These are phyloP conservation scores for Agrenia bidenticulata DNA, from an alignment of 2,888 invertebrate species.

Conservation along the genomic window DNA sequence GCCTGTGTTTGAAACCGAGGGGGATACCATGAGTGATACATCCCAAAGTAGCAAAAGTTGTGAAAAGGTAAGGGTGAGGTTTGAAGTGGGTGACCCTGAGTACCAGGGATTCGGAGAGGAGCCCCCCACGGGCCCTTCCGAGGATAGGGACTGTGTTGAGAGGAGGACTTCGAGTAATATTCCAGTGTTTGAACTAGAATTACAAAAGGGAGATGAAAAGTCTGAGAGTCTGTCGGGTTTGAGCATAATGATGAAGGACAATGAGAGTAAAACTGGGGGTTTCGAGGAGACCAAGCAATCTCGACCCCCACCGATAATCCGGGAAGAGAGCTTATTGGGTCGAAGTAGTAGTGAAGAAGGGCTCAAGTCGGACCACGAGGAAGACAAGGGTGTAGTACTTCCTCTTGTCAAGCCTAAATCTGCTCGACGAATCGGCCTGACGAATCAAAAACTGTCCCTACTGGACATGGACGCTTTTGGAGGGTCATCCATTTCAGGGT, in stretches of 20 bases:
- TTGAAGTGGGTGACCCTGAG: slow-evolving; percentile 8
- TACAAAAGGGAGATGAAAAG: no score
- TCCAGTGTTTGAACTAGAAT: no score
- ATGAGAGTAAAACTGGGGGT: background rate
- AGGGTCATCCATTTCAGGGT: slow-evolving; percentile 29
- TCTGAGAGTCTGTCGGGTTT: background rate
- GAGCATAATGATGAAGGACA: background rate
- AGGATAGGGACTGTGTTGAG: background rate
- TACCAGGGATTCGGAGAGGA: background rate
- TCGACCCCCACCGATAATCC: slow-evolving; percentile 19
- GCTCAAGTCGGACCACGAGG: slow-evolving; percentile 28
- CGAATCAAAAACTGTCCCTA: slow-evolving; percentile 25
- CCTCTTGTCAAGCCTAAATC: background rate
- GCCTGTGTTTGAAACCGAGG: no score
- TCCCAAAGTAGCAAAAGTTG: background rate
- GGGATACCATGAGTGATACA: no score
- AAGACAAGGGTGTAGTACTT: slow-evolving; percentile 15
- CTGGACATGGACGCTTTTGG: slow-evolving; percentile 35
- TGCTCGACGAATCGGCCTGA: slow-evolving; percentile 5
- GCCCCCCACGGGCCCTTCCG: background rate
- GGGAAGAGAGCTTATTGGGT: slow-evolving; percentile 30
- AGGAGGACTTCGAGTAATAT: background rate
- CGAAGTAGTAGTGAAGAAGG: slow-evolving; percentile 43
- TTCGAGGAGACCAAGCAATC: slow-evolving; percentile 4
- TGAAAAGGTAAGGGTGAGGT: background rate